A percentile compares a stretch with the other conserved stretches of the same genome.
Conservation (phyloP, 2,797 vertebrate genomes). For the Squalus acanthias region DNA sequence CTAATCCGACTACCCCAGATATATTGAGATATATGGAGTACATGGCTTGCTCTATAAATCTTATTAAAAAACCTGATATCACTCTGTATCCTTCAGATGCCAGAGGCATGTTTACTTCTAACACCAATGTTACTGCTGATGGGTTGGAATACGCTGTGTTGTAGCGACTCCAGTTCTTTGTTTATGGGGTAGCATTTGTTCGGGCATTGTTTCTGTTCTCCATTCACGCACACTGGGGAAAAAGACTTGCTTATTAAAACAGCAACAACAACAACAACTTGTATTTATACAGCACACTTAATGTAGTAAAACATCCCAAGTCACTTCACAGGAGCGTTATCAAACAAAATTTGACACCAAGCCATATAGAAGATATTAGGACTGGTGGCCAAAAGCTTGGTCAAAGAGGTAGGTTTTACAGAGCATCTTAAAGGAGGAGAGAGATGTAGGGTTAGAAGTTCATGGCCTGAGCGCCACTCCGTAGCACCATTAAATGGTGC, state of each 20-base stretch:
- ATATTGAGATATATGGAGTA: constrained; percentile 41
- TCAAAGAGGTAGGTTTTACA: too few relatives aligned
- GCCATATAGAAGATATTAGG: too few relatives aligned
- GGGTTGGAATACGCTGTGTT: constrained; percentile 29
- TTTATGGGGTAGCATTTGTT: background rate
- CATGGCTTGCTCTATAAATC: constrained; percentile 49
- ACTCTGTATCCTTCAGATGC: constrained; percentile 44
- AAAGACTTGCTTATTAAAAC: background rate
- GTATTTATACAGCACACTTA: background rate
- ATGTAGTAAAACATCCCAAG: background rate
- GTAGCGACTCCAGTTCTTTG: background rate
- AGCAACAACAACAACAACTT: background rate
- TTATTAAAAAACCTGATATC: constrained; percentile 45
- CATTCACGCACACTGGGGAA: background rate
- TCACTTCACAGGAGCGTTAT: background rate
- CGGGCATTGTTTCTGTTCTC: background rate
- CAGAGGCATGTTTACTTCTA: constrained; percentile 37
- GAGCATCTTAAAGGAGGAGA: too few relatives aligned
- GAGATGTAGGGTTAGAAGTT: too few relatives aligned
- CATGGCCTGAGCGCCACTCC: too few relatives aligned
- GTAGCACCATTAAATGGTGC: too few relatives aligned
- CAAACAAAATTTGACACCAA: too few relatives aligned
- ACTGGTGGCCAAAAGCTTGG: too few relatives aligned
- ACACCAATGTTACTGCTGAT: constrained; percentile 44
- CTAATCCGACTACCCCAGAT: constrained; percentile 45